Percentiles rank a stretch among this genome's conserved stretches.
Evolutionary conservation across 2,797 vertebrate genomes (phyloP).

Genomic region (Philypnodon macrostomus): DNA sequence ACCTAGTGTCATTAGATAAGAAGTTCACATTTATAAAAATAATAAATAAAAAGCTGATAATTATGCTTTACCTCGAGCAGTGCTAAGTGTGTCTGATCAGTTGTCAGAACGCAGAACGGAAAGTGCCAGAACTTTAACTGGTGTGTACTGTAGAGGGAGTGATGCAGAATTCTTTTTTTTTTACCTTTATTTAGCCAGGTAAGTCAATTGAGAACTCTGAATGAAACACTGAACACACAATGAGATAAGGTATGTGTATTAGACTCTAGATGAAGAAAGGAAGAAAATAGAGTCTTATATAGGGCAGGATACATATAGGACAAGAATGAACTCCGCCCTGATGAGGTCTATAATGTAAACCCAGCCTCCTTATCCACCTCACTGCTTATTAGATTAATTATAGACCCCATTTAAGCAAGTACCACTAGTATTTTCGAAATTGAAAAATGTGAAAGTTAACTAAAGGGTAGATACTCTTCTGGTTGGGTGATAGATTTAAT

Average conservation of each 20-base stretch:
- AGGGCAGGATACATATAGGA: constrained; percentile 60
- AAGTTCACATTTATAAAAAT: no score
- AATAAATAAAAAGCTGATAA: no score
- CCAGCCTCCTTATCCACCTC: constrained; percentile 7
- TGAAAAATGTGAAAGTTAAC: constrained; percentile 6
- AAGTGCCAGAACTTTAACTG: no score
- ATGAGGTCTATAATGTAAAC: constrained; percentile 28
- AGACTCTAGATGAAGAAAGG: constrained; percentile 31
- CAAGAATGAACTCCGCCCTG: constrained; percentile 39
- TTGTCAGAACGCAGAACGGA: no score
- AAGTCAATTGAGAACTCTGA: no score
- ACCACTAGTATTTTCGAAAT: neutral
- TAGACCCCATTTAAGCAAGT: neutral
- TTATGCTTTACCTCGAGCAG: no score
- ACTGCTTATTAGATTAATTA: constrained; percentile 9
- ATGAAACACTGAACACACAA: no score
- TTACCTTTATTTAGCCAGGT: no score
- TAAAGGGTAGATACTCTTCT: neutral
- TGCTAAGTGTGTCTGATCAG: no score
- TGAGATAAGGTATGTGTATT: constrained; percentile 14
- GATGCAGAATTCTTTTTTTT: no score
- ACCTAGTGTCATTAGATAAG: no score
- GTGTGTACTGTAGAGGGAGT: no score
- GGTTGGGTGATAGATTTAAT: neutral
- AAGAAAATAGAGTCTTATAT: constrained; percentile 58